Percentiles rank a stretch among this genome's conserved stretches.
Conservation (phyloP, 1,140 invertebrate genomes). For the Protaetia brevitarsis region DNA sequence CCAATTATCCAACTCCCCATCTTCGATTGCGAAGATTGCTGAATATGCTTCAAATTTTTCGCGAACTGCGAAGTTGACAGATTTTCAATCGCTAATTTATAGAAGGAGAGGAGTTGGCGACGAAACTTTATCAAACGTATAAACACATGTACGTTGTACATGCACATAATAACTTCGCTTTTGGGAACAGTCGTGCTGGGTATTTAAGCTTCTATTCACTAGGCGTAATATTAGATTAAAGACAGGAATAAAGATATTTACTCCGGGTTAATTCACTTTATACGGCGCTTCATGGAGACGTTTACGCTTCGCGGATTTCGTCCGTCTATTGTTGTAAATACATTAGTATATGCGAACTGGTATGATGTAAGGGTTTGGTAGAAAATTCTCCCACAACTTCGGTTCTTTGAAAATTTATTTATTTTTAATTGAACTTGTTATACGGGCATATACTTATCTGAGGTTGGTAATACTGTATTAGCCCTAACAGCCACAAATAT, state of each 20-base stretch:
- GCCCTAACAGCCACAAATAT: no score
- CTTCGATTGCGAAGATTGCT: not conserved
- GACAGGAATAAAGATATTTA: slow-evolving; percentile 4
- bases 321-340: not conserved
- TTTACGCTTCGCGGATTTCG: slow-evolving; percentile 6
- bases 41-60: not conserved
- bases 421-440: no score
- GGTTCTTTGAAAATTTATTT: not conserved
- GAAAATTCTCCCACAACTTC: not conserved
- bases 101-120: not conserved
- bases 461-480: no score
- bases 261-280: slow-evolving; percentile 13
- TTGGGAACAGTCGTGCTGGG: not conserved
- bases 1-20: not conserved
- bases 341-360: not conserved
- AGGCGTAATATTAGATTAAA: slow-evolving; percentile 3
- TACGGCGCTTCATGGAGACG: not conserved
- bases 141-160: not conserved
- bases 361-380: not conserved
- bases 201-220: slow-evolving; percentile 10
- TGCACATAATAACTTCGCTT: not conserved
- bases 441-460: no score
- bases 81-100: not conserved
- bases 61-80: not conserved
- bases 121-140: not conserved